phyloP scores from a whole-genome alignment of 2,888 invertebrate species.

The Luperina nickerlii region DNA sequence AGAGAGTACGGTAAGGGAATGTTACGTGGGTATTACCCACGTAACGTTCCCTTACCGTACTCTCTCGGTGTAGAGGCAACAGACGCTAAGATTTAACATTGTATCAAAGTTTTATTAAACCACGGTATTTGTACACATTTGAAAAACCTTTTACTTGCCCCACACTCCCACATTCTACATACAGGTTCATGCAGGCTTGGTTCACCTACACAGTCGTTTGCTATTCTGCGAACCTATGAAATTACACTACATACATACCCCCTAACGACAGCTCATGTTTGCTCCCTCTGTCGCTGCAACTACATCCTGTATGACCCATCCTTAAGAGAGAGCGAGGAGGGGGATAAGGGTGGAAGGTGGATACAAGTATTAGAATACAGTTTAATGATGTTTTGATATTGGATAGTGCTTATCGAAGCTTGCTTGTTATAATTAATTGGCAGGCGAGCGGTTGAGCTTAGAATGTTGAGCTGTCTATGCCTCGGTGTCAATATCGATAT shows the following conservation, averaged over 20 bases:
- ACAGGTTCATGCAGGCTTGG: too few relatives aligned
- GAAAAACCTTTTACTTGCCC: too few relatives aligned
- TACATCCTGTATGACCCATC: conserved; percentile 5
- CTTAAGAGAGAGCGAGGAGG: neutral
- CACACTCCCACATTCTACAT: too few relatives aligned
- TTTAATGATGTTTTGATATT: conserved; percentile 21
- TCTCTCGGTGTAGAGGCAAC: too few relatives aligned
- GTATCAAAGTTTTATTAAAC: too few relatives aligned
- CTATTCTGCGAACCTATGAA: neutral
- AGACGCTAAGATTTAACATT: too few relatives aligned
- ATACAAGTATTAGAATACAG: neutral
- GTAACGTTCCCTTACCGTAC: too few relatives aligned
- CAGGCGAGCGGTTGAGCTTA: too few relatives aligned
- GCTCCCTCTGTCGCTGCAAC: neutral
- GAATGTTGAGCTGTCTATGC: neutral
- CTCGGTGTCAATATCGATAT: neutral
- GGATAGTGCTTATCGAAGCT: neutral
- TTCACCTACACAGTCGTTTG: neutral
- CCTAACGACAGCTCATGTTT: neutral
- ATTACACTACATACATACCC: neutral
- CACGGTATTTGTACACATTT: too few relatives aligned
- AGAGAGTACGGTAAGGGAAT: too few relatives aligned
- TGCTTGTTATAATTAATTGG: conserved; percentile 24
- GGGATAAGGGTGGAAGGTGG: neutral
- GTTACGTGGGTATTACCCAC: too few relatives aligned